These are phyloP conservation scores for Chloroceryle aenea DNA, from an alignment of 2,113 vertebrate species.

Conservation along the genomic window DNA sequence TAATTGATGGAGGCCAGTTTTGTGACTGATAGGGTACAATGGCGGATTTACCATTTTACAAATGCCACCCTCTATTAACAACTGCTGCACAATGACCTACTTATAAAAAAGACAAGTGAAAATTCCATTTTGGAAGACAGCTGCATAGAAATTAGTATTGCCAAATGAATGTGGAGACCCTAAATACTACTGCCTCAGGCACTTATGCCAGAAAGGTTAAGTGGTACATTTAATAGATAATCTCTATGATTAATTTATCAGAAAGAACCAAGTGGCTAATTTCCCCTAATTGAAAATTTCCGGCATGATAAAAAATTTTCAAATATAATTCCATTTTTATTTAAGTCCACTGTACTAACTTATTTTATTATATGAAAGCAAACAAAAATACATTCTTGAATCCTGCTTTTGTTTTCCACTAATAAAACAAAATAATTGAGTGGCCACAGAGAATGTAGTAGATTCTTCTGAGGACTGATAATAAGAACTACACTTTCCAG, in stretches of 20 bases:
- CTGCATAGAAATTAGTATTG: slow-evolving; percentile 57
- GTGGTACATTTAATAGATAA: slow-evolving; percentile 55
- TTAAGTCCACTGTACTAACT: slow-evolving; percentile 28
- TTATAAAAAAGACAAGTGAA: slow-evolving; percentile 51
- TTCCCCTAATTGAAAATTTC: slow-evolving; percentile 49
- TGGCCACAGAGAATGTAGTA: neutral
- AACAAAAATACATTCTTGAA: neutral
- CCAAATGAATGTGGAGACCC: slow-evolving; percentile 41
- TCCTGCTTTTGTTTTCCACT: neutral
- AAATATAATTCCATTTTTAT: slow-evolving; percentile 29
- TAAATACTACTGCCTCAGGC: slow-evolving; percentile 44
- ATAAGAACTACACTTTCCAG: neutral
- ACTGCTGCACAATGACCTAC: slow-evolving; percentile 56
- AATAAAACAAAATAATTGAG: neutral
- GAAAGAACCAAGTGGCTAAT: slow-evolving; percentile 45
- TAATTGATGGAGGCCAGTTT: neutral
- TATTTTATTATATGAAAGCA: neutral
- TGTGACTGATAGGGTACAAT: neutral
- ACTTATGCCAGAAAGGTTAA: slow-evolving; percentile 60
- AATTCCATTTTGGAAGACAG: slow-evolving; percentile 58
- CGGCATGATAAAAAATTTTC: slow-evolving; percentile 25
- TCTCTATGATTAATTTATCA: slow-evolving; percentile 67
- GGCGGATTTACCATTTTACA: slow-evolving; percentile 37
- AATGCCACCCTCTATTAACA: slow-evolving; percentile 39
- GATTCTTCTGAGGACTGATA: neutral